Evolutionary conservation across 2,797 vertebrate genomes (phyloP).

Genomic region (Lycodopsis pacificus): DNA sequence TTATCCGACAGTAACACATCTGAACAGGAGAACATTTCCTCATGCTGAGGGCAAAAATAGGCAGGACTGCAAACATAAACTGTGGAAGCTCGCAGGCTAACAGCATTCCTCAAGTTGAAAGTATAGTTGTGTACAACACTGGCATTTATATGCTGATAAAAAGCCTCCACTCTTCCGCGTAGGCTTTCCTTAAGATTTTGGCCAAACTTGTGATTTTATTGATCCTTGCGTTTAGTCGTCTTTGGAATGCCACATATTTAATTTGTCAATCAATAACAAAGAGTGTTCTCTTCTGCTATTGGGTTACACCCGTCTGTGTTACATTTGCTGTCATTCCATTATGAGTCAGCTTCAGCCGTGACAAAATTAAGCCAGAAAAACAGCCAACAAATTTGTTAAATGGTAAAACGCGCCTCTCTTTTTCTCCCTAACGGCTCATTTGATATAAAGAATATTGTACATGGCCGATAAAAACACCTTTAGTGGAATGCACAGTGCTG

Average conservation of each 20-base stretch:
- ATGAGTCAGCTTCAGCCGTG: neutral
- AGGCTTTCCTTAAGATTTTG: neutral
- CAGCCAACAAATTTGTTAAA: neutral
- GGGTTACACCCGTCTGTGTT: neutral
- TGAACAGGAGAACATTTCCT: too few relatives aligned
- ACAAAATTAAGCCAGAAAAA: neutral
- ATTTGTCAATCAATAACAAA: neutral
- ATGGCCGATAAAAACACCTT: neutral
- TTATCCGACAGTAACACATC: too few relatives aligned
- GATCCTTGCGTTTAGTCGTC: too few relatives aligned
- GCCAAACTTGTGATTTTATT: too few relatives aligned
- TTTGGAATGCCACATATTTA: too few relatives aligned
- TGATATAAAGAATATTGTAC: neutral
- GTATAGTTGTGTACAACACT: too few relatives aligned
- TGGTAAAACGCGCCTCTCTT: neutral
- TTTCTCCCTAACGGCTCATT: neutral
- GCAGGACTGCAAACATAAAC: neutral
- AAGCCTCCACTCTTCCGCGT: too few relatives aligned
- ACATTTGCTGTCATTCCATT: conserved; percentile 1
- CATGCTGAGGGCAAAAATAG: neutral
- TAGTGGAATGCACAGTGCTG: neutral
- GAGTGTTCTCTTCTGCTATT: neutral
- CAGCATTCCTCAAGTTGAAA: too few relatives aligned
- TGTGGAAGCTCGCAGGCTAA: neutral
- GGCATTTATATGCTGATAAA: too few relatives aligned